These are phyloP conservation scores for Manduca sexta DNA, from an alignment of 1,140 invertebrate species.

Conservation along the genomic window DNA sequence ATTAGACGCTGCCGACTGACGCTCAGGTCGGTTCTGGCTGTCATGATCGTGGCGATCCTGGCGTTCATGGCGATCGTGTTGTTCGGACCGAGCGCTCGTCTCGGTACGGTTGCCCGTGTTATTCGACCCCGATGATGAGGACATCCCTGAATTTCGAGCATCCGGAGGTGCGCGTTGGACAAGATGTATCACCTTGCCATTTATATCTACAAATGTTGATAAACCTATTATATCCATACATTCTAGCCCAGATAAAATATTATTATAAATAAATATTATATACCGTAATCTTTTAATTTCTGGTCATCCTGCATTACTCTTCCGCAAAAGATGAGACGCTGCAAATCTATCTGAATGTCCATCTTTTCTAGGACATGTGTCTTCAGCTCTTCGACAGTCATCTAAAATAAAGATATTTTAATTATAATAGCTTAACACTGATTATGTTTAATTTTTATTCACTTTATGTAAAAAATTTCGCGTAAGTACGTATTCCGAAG, in stretches of 20 bases:
- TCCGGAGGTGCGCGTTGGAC: slow-evolving; percentile 86
- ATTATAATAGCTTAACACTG: not conserved
- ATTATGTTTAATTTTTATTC: not conserved
- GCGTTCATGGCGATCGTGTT: no score
- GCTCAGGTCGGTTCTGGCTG: not conserved
- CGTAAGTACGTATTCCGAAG: not conserved
- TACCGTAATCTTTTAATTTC: slow-evolving; percentile 90
- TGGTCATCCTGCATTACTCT: slow-evolving; percentile 93
- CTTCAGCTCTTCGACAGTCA: slow-evolving; percentile 91
- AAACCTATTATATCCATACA: no score
- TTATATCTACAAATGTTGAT: slow-evolving; percentile 81
- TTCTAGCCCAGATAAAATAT: no score
- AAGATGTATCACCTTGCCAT: slow-evolving; percentile 94
- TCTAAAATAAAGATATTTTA: slow-evolving; percentile 73
- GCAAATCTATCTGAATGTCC: slow-evolving; percentile 84
- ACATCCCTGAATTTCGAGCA: not conserved
- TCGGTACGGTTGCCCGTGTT: no score
- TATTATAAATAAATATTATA: slow-evolving; percentile 16
- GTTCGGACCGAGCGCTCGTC: no score
- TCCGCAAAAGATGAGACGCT: slow-evolving; percentile 94
- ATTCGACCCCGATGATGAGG: not conserved
- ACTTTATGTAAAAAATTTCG: not conserved
- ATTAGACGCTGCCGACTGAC: not conserved
- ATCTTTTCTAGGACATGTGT: slow-evolving; percentile 85
- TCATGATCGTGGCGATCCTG: no score